Evolutionary conservation across 2,888 invertebrate genomes (phyloP).

Genomic region (Hirtodrosophila trivittata): DNA sequence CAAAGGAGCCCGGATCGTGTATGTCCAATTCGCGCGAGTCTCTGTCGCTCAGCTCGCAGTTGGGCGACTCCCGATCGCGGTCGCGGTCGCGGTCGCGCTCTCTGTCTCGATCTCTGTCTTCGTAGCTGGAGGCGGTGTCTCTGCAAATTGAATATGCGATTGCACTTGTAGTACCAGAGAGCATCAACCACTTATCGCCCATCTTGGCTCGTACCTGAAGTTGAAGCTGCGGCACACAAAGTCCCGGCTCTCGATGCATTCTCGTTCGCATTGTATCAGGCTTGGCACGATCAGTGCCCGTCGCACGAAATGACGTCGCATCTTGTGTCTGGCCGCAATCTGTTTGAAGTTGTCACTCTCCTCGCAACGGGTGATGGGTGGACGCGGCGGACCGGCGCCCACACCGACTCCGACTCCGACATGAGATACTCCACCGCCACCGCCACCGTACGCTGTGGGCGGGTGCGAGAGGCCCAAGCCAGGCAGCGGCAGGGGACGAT

Average conservation of each 20-base stretch:
- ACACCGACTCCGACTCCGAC: constrained; percentile 77
- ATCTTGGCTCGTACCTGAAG: constrained; percentile 87
- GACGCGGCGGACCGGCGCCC: constrained; percentile 83
- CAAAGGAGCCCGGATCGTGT: constrained; percentile 93
- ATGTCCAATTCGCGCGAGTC: constrained; percentile 93
- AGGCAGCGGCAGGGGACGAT: constrained; percentile 74
- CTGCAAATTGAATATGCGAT: constrained; percentile 82
- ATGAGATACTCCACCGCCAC: constrained; percentile 41
- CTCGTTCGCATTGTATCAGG: constrained; percentile 92
- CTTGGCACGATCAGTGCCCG: constrained; percentile 90
- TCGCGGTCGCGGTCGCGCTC: constrained; percentile 86
- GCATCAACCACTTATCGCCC: constrained; percentile 32
- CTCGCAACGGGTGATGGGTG: constrained; percentile 88
- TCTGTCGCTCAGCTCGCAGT: constrained; percentile 95
- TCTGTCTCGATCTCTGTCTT: constrained; percentile 86
- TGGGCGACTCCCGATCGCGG: constrained; percentile 85
- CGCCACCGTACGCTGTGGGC: constrained; percentile 62
- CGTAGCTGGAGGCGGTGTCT: constrained; percentile 86
- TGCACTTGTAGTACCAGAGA: constrained; percentile 28
- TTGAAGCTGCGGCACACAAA: constrained; percentile 95
- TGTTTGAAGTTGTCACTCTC: constrained; percentile 93
- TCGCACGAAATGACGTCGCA: constrained; percentile 91
- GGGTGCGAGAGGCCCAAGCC: constrained; percentile 67
- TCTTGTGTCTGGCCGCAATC: constrained; percentile 90
- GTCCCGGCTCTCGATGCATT: constrained; percentile 92